Percentiles rank a stretch among this genome's conserved stretches.
These are phyloP conservation scores for Rutilus rutilus DNA, from an alignment of 2,113 vertebrate genomes.

Conservation along the genomic window DNA sequence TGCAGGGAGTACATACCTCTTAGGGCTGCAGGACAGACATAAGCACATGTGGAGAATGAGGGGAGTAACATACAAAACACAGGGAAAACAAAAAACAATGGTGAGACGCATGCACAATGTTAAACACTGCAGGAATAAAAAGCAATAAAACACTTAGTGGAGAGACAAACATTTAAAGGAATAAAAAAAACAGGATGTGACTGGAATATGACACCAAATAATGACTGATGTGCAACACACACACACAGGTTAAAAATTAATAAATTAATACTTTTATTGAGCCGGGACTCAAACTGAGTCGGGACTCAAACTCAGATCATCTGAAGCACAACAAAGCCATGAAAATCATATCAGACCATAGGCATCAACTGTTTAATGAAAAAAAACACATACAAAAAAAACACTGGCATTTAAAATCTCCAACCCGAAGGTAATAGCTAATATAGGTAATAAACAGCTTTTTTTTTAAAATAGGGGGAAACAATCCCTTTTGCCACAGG, in stretches of 20 bases:
- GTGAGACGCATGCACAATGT: conserved; percentile 56
- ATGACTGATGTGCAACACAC: neutral
- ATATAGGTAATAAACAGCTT: too few relatives aligned
- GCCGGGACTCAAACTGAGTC: too few relatives aligned
- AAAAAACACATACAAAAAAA: too few relatives aligned
- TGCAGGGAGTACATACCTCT: conserved; percentile 59
- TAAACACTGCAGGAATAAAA: conserved; percentile 31
- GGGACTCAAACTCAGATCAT: too few relatives aligned
- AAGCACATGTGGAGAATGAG: conserved; percentile 36
- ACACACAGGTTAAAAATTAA: neutral
- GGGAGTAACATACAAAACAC: conserved; percentile 41
- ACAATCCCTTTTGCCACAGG: too few relatives aligned
- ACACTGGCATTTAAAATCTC: too few relatives aligned
- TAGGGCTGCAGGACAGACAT: conserved; percentile 56
- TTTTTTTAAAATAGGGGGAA: too few relatives aligned
- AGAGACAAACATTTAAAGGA: conserved; percentile 14
- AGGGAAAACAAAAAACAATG: conserved; percentile 49
- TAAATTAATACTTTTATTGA: too few relatives aligned
- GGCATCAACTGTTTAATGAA: too few relatives aligned
- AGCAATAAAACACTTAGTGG: conserved; percentile 31
- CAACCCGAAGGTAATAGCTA: too few relatives aligned
- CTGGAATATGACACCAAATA: neutral
- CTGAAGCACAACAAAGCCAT: too few relatives aligned
- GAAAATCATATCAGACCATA: too few relatives aligned
- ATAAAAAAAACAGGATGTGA: neutral